A percentile compares a stretch with the other conserved stretches of the same genome.
Conservation (phyloP, 2,113 vertebrate genomes). For the Triplophysa rosa region DNA sequence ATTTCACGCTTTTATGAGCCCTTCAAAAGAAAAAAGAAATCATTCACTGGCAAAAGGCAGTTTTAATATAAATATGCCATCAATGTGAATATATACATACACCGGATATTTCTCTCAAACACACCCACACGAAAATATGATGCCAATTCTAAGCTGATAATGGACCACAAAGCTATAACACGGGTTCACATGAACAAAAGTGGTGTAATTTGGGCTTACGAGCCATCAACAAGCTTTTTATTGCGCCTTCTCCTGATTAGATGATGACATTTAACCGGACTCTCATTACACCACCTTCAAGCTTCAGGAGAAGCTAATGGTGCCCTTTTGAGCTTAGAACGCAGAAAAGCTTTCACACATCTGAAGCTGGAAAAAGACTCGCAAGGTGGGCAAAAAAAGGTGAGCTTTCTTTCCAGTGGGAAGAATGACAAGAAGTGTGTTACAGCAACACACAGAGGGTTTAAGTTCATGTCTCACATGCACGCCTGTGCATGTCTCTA, state of each 20-base stretch:
- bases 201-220: constrained; percentile 44
- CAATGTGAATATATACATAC: background rate
- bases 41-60: too few species aligned
- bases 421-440: constrained; percentile 8
- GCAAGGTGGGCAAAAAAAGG: background rate
- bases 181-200: constrained; percentile 34
- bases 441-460: constrained; percentile 21
- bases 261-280: constrained; percentile 27
- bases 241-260: constrained; percentile 40
- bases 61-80: too few species aligned
- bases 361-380: constrained; percentile 1
- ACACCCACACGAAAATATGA: constrained; percentile 32
- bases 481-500: constrained; percentile 8
- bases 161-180: background rate
- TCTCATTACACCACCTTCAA: constrained; percentile 35
- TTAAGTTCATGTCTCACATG: constrained; percentile 14
- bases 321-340: background rate
- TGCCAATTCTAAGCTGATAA: constrained; percentile 40
- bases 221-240: constrained; percentile 38
- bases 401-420: background rate
- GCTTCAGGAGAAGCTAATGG: background rate
- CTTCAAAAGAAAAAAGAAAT: too few species aligned
- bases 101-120: background rate
- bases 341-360: constrained; percentile 28
- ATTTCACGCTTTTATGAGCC: background rate